Percentiles rank a stretch among this genome's conserved stretches.
phyloP scores from a whole-genome alignment of 2,888 invertebrate species.

The Stenotaenia linearis region DNA sequence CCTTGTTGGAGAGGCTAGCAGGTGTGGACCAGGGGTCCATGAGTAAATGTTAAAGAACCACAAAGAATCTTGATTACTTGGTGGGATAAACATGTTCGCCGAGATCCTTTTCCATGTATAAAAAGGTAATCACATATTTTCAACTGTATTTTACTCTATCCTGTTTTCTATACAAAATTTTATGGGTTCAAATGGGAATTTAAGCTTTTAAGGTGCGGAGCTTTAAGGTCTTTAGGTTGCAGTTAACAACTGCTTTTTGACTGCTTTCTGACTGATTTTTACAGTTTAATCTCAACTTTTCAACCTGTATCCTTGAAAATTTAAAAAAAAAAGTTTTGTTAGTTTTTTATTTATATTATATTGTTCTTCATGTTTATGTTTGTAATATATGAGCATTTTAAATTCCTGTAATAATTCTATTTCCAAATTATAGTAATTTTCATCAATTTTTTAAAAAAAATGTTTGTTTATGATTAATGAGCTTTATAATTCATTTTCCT shows the following conservation, averaged over 20 bases:
- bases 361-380: background rate
- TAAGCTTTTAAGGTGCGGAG: no score
- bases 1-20: background rate
- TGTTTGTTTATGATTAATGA: no score
- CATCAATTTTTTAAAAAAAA: no score
- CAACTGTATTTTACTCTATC: background rate
- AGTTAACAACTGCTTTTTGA: no score
- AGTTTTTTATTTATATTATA: background rate
- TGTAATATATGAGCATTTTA: background rate
- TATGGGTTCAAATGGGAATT: background rate
- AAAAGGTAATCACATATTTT: background rate
- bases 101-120: background rate
- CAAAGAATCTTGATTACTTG: slow-evolving; percentile 14
- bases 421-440: no score
- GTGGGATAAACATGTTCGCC: background rate
- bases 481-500: background rate
- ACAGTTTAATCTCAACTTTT: no score
- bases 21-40: background rate
- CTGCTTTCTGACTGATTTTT: no score
- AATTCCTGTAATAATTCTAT: no score
- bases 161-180: background rate
- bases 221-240: background rate
- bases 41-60: slow-evolving; percentile 12
- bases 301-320: no score
- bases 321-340: no score